phyloP scores from a whole-genome alignment of 2,113 vertebrate species.

The Bucco capensis region DNA sequence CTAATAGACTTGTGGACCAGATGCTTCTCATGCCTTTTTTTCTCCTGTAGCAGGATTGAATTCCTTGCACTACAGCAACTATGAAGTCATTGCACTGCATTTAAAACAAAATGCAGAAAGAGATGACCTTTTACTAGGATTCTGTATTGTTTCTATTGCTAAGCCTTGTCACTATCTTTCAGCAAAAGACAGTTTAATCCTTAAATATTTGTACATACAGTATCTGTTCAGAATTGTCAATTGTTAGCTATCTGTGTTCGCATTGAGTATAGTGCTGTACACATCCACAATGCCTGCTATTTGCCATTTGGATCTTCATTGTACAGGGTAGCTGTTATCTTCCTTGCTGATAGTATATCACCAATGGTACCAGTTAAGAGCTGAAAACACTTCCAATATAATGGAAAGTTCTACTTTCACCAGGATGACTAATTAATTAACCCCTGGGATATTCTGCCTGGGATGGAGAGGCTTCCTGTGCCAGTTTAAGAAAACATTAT shows the following conservation, averaged over 20 bases:
- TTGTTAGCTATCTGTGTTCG: background rate
- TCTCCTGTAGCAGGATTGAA: background rate
- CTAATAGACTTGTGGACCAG: background rate
- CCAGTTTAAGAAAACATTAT: background rate
- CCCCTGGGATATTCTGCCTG: background rate
- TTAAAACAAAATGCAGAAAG: background rate
- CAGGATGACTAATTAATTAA: slow-evolving; percentile 23
- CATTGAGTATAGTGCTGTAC: background rate
- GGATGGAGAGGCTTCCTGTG: background rate
- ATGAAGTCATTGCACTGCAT: background rate
- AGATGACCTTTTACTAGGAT: background rate
- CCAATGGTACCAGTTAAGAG: background rate
- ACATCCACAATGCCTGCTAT: background rate
- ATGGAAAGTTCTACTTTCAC: slow-evolving; percentile 21
- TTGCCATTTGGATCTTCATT: background rate
- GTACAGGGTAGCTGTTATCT: background rate
- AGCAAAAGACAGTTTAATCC: background rate
- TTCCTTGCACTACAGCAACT: background rate
- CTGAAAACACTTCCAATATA: slow-evolving; percentile 8
- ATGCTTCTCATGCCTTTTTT: background rate
- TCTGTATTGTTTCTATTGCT: background rate
- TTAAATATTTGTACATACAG: background rate
- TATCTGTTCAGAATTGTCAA: background rate
- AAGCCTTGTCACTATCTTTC: background rate
- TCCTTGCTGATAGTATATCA: background rate